phyloP scores from a whole-genome alignment of 2,113 vertebrate genomes.

The Patagioenas fasciata region DNA sequence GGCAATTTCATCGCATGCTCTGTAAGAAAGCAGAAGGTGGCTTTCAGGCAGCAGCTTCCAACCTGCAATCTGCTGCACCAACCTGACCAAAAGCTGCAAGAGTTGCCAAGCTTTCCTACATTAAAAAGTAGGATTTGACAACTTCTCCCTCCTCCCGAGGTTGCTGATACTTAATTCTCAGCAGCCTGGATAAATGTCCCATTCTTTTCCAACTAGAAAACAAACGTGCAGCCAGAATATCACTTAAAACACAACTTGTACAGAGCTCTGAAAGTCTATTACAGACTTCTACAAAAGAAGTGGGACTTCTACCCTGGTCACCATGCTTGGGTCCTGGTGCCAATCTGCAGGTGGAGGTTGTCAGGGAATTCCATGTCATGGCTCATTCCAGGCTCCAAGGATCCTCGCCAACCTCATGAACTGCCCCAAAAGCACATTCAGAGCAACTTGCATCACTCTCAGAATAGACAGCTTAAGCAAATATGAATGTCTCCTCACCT shows the following conservation, averaged over 20 bases:
- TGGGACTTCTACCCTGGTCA: neutral
- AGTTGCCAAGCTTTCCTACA: neutral
- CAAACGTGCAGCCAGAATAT: neutral
- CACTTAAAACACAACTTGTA: neutral
- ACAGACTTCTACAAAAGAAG: neutral
- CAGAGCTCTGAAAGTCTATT: neutral
- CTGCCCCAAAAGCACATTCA: neutral
- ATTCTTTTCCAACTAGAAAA: neutral
- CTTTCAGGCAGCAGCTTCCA: neutral
- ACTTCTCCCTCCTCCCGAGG: neutral
- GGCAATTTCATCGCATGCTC: constrained; percentile 74
- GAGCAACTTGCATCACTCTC: neutral
- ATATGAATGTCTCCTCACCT: constrained; percentile 72
- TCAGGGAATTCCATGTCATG: neutral
- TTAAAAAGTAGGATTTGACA: neutral
- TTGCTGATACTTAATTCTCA: neutral
- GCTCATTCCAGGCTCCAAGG: neutral
- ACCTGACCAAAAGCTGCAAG: neutral
- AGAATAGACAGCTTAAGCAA: neutral
- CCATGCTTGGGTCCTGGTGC: neutral
- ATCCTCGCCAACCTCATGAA: neutral
- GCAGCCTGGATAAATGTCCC: neutral
- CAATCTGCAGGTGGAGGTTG: neutral
- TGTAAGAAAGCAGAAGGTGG: constrained; percentile 40
- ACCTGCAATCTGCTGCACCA: neutral